phyloP scores from a whole-genome alignment of 2,113 vertebrate genomes.

The Scomber scombrus region DNA sequence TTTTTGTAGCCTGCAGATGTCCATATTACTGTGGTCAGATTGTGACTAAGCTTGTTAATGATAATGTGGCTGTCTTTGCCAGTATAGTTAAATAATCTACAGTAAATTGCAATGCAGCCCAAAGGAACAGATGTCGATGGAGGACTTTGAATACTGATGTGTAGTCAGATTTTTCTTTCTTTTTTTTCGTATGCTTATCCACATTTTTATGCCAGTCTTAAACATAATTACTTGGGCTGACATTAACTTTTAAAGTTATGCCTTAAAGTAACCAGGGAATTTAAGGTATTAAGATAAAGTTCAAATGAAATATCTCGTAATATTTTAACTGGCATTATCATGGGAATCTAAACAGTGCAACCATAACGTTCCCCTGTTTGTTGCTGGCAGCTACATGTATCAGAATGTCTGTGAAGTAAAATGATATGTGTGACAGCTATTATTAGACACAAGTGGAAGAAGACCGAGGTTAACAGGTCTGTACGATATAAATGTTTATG shows the following conservation, averaged over 20 bases:
- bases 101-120: conserved; percentile 18
- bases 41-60: conserved; percentile 33
- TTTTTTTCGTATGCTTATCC: not conserved
- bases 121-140: conserved; percentile 30
- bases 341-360: not conserved
- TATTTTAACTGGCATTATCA: not conserved
- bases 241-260: conserved; percentile 23
- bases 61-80: conserved; percentile 38
- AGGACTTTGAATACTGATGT: conserved; percentile 16
- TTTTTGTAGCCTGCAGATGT: conserved; percentile 18
- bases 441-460: conserved; percentile 44
- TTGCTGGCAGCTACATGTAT: not conserved
- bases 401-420: conserved; percentile 27
- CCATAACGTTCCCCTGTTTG: conserved; percentile 1
- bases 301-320: conserved; percentile 14
- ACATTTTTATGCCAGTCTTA: not conserved
- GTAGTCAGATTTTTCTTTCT: not conserved
- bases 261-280: conserved; percentile 11
- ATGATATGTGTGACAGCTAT: conserved; percentile 45
- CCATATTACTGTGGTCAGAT: conserved; percentile 22
- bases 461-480: conserved; percentile 27
- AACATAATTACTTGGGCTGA: conserved; percentile 29
- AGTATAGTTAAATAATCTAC: conserved; percentile 25
- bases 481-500: conserved; percentile 8
- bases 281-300: conserved; percentile 19